These are phyloP conservation scores for Capricornis sumatraensis DNA, from an alignment of 2,113 vertebrate genomes.

Conservation along the genomic window DNA sequence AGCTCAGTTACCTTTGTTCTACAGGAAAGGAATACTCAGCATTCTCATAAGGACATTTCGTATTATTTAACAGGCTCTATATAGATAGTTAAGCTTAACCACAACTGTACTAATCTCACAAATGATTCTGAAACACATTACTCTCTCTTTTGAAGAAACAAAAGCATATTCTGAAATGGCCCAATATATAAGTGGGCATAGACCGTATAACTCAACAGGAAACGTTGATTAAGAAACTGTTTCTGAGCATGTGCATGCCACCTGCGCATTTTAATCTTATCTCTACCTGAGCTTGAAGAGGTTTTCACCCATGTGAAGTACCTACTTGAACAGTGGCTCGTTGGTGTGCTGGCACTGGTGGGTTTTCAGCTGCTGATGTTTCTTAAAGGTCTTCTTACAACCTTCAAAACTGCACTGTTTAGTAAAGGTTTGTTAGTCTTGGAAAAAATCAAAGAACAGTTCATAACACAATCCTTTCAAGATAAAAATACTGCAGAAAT, in stretches of 20 bases:
- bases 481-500: not conserved
- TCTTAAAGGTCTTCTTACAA: slow-evolving; percentile 88
- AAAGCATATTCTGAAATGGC: not conserved
- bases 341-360: slow-evolving; percentile 87
- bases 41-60: not conserved
- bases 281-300: not conserved
- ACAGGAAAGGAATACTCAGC: not conserved
- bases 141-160: not conserved
- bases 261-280: not conserved
- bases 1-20: not conserved
- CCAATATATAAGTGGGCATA: not conserved
- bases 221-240: not conserved
- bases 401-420: slow-evolving; percentile 86
- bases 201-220: not conserved
- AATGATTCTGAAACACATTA: not conserved
- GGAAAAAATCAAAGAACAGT: not conserved
- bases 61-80: not conserved
- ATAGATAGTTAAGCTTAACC: not conserved
- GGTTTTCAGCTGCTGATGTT: slow-evolving; percentile 89
- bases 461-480: not conserved
- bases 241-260: not conserved
- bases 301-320: slow-evolving; percentile 30
- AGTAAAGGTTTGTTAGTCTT: slow-evolving; percentile 46
- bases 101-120: not conserved
- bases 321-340: slow-evolving; percentile 86